Percentiles rank a stretch among this genome's conserved stretches.
These are phyloP conservation scores for Mellilla xanthometata DNA, from an alignment of 2,888 invertebrate genomes.

Conservation along the genomic window DNA sequence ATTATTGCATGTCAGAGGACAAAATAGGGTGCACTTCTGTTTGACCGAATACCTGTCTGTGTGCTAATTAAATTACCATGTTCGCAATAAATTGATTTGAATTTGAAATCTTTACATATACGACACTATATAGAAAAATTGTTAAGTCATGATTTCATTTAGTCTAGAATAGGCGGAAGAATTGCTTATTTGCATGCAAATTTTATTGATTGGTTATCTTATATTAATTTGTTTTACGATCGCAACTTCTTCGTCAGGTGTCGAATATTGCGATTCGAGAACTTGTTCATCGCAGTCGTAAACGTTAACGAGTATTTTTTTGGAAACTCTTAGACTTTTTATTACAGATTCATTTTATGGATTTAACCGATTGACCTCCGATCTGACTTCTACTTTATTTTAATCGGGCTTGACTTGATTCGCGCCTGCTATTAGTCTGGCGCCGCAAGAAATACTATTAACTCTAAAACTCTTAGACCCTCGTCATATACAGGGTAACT, in stretches of 20 bases:
- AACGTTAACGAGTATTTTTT: slow-evolving; percentile 10
- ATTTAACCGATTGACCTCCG: not conserved
- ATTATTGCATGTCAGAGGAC: too few relatives aligned
- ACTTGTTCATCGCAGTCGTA: slow-evolving; percentile 27
- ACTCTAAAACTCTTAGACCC: too few relatives aligned
- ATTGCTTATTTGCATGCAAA: slow-evolving; percentile 50
- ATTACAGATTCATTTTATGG: not conserved
- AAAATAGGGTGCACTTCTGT: too few relatives aligned
- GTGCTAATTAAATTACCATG: too few relatives aligned
- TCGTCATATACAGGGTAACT: too few relatives aligned
- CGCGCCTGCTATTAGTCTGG: too few relatives aligned
- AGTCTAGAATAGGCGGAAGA: slow-evolving; percentile 43
- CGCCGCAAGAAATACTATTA: too few relatives aligned
- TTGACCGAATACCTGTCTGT: too few relatives aligned
- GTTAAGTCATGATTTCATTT: slow-evolving; percentile 14
- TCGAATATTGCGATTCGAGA: slow-evolving; percentile 31
- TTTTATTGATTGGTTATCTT: slow-evolving; percentile 48
- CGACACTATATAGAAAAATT: too few relatives aligned
- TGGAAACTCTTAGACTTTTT: slow-evolving; percentile 1
- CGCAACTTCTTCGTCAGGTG: slow-evolving; percentile 38
- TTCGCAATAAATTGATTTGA: too few relatives aligned
- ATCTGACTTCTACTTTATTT: not conserved
- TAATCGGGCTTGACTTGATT: not conserved
- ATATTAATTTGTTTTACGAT: slow-evolving; percentile 50
- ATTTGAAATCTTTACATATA: too few relatives aligned